Conservation (phyloP, 2,113 vertebrate species). For the Aythya baeri region DNA sequence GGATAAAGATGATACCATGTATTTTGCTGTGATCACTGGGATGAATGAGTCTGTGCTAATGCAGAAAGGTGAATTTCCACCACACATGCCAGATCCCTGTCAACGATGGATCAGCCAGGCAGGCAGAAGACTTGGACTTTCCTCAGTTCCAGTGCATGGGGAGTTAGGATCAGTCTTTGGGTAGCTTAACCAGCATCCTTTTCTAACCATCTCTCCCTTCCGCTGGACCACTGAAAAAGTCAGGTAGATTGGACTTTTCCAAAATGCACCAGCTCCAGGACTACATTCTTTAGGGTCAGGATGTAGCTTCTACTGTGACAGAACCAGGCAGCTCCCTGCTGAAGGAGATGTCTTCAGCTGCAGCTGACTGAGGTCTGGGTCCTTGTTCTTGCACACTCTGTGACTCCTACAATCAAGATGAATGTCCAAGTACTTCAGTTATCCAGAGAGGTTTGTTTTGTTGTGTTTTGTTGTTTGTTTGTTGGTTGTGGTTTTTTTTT, state of each 20-base stretch:
- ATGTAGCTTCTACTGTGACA: not conserved
- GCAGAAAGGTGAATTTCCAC: not conserved
- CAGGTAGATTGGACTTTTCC: not conserved
- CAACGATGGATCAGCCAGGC: not conserved
- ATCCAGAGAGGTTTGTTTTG: not conserved
- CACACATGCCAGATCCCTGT: not conserved
- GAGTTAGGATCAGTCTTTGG: not conserved
- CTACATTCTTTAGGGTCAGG: not conserved
- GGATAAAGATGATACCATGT: not conserved
- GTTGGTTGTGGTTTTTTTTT: not conserved
- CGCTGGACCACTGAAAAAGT: not conserved
- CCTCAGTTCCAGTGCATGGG: not conserved
- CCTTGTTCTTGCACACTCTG: not conserved
- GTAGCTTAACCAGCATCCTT: not conserved
- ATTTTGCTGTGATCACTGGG: not conserved
- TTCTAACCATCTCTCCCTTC: not conserved
- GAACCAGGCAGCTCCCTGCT: rapidly evolving
- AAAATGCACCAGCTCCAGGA: not conserved
- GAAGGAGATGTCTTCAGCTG: not conserved
- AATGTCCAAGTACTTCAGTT: not conserved
- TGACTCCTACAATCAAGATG: not conserved
- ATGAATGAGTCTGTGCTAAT: not conserved
- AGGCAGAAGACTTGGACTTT: not conserved
- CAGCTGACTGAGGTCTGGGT: not conserved
- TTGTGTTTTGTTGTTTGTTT: too few species aligned